A percentile compares a stretch with the other conserved stretches of the same genome.
Evolutionary conservation across 23 tunicate species (phyloP).

Genomic region (Corella eumyota): DNA sequence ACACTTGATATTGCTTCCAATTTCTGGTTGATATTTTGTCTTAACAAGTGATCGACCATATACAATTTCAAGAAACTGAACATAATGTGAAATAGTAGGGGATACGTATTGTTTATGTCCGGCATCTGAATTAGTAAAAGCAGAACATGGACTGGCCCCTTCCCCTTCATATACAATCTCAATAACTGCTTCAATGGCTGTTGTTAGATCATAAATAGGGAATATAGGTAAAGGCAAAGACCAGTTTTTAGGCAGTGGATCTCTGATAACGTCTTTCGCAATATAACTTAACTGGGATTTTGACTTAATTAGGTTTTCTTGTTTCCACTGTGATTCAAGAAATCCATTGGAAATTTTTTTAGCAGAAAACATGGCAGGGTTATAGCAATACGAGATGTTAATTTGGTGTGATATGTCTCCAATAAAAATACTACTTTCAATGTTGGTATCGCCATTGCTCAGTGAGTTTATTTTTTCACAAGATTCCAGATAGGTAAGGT

Average conservation of each 20-base stretch:
- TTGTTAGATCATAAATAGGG: slow-evolving; percentile 11
- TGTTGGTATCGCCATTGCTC: no score
- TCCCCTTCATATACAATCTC: slow-evolving; percentile 32
- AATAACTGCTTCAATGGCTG: slow-evolving; percentile 31
- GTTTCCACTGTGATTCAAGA: background rate
- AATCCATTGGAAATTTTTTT: background rate
- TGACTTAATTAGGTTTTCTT: background rate
- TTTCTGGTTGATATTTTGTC: background rate
- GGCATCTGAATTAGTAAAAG: slow-evolving; percentile 1
- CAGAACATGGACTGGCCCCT: slow-evolving; percentile 29
- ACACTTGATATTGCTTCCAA: slow-evolving; percentile 1
- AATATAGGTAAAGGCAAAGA: slow-evolving; percentile 8
- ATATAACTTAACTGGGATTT: background rate
- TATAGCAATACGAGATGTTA: slow-evolving; percentile 6
- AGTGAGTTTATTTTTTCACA: no score
- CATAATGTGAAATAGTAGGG: slow-evolving; percentile 26
- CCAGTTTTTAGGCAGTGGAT: background rate
- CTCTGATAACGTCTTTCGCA: background rate
- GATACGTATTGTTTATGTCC: slow-evolving; percentile 4
- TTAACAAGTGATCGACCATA: slow-evolving; percentile 17
- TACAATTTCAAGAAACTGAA: slow-evolving; percentile 29
- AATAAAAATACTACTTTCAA: slow-evolving; percentile 1
- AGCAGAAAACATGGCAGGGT: background rate
- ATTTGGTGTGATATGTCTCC: background rate
- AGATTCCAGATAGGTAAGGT: no score